phyloP scores from a whole-genome alignment of 1,140 invertebrate genomes.

The Drosophila truncata region DNA sequence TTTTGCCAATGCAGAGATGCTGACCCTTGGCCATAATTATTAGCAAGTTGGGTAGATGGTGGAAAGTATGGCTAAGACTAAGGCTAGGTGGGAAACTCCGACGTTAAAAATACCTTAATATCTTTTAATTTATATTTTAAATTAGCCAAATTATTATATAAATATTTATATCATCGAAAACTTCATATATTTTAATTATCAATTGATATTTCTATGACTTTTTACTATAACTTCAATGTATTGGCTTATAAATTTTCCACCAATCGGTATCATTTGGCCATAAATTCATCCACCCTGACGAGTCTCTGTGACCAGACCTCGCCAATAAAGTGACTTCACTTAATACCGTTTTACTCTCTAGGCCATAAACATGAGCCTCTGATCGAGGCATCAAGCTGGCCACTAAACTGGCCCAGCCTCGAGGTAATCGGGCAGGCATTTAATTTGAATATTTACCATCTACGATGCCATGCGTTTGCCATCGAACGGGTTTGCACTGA shows the following conservation, averaged over 20 bases:
- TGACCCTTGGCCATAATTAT: constrained; percentile 44
- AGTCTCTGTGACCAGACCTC: constrained; percentile 8
- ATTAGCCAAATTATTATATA: not conserved
- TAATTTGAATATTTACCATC: constrained; percentile 57
- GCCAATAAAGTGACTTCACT: constrained; percentile 61
- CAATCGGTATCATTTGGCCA: constrained; percentile 37
- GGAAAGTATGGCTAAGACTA: not conserved
- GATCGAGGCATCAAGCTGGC: constrained; percentile 42
- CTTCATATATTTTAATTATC: not conserved
- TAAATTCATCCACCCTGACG: constrained; percentile 46
- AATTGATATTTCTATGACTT: not conserved
- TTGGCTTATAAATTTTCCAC: not conserved
- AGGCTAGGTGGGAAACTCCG: not conserved
- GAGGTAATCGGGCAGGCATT: constrained; percentile 58
- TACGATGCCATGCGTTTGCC: constrained; percentile 30
- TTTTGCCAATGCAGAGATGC: constrained; percentile 7
- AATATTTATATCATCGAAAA: not conserved
- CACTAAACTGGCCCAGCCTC: constrained; percentile 64
- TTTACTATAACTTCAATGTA: not conserved
- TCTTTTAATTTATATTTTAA: not conserved
- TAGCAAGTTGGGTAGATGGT: not conserved
- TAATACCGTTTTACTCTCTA: constrained; percentile 68
- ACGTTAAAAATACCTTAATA: no score
- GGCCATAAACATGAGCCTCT: constrained; percentile 64
- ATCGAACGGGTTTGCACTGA: constrained; percentile 56